Evolutionary conservation across 2,888 invertebrate species (phyloP).

Genomic region (Caenorhabditis angaria): DNA sequence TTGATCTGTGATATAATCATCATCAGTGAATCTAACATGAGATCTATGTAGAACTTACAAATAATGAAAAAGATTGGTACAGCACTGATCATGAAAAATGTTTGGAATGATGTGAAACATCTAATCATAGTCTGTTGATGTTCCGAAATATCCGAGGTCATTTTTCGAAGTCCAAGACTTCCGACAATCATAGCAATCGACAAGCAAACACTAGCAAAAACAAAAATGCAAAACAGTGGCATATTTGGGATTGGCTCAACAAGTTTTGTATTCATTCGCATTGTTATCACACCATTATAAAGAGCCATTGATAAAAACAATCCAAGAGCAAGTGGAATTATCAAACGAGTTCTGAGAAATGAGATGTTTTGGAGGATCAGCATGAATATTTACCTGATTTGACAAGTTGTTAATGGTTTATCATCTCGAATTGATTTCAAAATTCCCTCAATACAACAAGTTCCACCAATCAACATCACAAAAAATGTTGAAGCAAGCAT

Average conservation of each 20-base stretch:
- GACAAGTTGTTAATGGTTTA: neutral
- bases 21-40: neutral
- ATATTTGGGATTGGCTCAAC: neutral
- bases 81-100: neutral
- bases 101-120: neutral
- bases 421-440: neutral
- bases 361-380: neutral
- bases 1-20: neutral
- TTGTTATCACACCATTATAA: neutral
- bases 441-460: neutral
- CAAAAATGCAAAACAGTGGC: neutral
- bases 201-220: neutral
- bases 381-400: neutral
- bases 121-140: neutral
- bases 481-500: neutral
- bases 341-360: neutral
- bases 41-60: neutral
- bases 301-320: neutral
- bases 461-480: neutral
- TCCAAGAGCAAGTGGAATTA: neutral
- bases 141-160: neutral
- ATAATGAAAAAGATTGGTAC: neutral
- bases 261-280: neutral
- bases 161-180: neutral
- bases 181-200: neutral